Conservation (phyloP, 2,888 invertebrate genomes). For the Drosophila anceps region DNA sequence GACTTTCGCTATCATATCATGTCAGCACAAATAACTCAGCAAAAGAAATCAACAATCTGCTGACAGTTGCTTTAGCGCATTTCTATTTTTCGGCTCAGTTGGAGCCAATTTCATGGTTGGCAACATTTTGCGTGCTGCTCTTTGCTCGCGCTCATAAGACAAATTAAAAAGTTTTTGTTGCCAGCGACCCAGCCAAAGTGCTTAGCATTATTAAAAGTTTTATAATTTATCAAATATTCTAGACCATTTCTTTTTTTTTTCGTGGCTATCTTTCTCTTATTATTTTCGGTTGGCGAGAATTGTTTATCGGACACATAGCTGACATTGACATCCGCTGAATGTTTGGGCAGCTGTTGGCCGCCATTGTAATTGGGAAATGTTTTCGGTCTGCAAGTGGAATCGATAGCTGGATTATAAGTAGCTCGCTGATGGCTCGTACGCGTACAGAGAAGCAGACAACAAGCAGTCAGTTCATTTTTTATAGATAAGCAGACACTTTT, state of each 20-base stretch:
- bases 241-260: constrained; percentile 1
- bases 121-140: constrained; percentile 64
- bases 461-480: constrained; percentile 67
- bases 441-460: constrained; percentile 8
- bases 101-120: constrained; percentile 73
- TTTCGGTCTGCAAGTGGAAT: constrained; percentile 43
- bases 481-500: constrained; percentile 57
- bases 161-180: constrained; percentile 73
- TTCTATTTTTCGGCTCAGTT: constrained; percentile 25
- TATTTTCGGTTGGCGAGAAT: constrained; percentile 32
- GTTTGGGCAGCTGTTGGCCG: constrained; percentile 37
- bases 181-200: constrained; percentile 45
- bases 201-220: constrained; percentile 77
- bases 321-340: constrained; percentile 54
- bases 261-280: not conserved
- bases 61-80: constrained; percentile 62
- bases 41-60: constrained; percentile 65
- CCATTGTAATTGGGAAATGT: constrained; percentile 62
- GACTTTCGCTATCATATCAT: constrained; percentile 58
- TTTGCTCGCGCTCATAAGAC: constrained; percentile 52
- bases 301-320: constrained; percentile 61
- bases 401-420: constrained; percentile 61
- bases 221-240: constrained; percentile 75
- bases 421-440: constrained; percentile 12
- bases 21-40: constrained; percentile 70